phyloP scores from a whole-genome alignment of 1,140 invertebrate species.

The Rhopalosiphum maidis region DNA sequence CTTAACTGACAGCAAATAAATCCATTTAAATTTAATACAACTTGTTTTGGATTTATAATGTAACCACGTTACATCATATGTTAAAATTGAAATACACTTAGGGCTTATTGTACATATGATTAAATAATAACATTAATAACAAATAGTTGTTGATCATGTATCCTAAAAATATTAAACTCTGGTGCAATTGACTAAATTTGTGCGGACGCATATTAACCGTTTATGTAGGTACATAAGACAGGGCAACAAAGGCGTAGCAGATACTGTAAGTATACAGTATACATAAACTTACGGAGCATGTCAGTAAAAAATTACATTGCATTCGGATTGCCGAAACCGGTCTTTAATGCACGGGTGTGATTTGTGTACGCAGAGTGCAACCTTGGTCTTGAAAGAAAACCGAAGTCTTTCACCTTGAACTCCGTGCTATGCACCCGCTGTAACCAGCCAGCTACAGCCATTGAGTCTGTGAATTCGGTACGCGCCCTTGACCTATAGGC shows the following conservation, averaged over 20 bases:
- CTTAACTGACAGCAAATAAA: background rate
- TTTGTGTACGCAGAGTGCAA: background rate
- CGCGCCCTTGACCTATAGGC: conserved; percentile 33
- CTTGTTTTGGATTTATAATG: background rate
- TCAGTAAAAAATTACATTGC: background rate
- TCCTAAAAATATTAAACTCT: background rate
- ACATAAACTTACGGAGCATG: background rate
- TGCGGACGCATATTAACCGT: background rate
- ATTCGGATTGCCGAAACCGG: background rate
- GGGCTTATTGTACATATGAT: background rate
- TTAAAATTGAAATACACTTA: background rate
- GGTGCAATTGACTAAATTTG: background rate
- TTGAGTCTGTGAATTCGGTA: background rate
- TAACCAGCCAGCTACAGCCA: background rate
- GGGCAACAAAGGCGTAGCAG: background rate
- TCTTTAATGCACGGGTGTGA: background rate
- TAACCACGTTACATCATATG: background rate
- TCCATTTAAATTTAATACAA: background rate
- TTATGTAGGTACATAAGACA: background rate
- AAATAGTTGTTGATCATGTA: background rate
- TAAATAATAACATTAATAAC: too few relatives aligned
- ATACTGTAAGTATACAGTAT: background rate
- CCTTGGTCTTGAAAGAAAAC: conserved; percentile 49
- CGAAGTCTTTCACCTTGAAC: background rate
- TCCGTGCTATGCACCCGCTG: background rate